Conservation (phyloP, 2,888 invertebrate genomes). For the Eupithecia abbreviata region DNA sequence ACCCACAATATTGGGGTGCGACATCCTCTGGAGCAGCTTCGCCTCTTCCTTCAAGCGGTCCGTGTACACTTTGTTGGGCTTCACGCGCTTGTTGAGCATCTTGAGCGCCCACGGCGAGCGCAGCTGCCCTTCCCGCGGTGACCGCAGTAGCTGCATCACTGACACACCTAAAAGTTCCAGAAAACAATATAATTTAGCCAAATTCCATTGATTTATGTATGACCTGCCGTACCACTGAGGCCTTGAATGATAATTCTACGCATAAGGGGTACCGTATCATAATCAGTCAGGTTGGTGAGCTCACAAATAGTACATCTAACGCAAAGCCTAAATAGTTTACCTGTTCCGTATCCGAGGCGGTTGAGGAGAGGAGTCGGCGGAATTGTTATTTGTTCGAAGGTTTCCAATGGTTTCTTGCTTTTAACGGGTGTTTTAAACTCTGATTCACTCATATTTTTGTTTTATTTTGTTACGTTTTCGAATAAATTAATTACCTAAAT, state of each 20-base stretch:
- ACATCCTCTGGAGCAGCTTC: conserved; percentile 85
- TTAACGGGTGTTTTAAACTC: conserved; percentile 71
- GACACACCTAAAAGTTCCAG: conserved; percentile 85
- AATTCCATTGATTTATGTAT: neutral
- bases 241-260: neutral
- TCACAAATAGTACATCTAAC: neutral
- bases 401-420: conserved; percentile 52
- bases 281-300: neutral
- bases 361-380: conserved; percentile 90
- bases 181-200: neutral
- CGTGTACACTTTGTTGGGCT: conserved; percentile 72
- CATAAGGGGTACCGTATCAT: neutral
- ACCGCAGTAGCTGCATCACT: conserved; percentile 90
- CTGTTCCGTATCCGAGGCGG: conserved; percentile 90
- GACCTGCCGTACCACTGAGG: neutral
- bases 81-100: conserved; percentile 84
- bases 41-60: conserved; percentile 88
- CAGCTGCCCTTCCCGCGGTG: conserved; percentile 86
- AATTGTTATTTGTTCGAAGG: conserved; percentile 75
- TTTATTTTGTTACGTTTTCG: too few species aligned
- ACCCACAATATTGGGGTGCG: conserved; percentile 93
- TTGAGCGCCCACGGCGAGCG: conserved; percentile 95
- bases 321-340: conserved; percentile 58
- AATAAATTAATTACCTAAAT: too few species aligned
- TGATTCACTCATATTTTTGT: conserved; percentile 15